phyloP scores from a whole-genome alignment of 1,140 invertebrate genomes.

The Trichonephila inaurata region DNA sequence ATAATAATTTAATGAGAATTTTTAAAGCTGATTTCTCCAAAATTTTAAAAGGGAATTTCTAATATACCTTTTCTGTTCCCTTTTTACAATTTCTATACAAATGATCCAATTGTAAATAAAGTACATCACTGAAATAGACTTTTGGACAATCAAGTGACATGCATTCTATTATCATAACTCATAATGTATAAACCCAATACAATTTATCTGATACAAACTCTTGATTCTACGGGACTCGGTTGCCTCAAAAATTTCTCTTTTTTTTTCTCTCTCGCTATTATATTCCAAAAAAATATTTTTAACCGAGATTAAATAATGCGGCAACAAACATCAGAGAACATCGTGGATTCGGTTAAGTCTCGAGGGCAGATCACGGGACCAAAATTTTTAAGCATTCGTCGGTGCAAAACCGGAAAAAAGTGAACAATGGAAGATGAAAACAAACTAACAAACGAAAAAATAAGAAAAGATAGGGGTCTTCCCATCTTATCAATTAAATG shows the following conservation, averaged over 20 bases:
- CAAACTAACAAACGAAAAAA: conserved; percentile 23
- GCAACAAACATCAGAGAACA: not conserved
- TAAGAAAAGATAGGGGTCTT: conserved; percentile 32
- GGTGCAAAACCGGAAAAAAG: not conserved
- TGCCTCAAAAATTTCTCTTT: too few species aligned
- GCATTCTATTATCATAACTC: too few species aligned
- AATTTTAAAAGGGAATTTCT: too few species aligned
- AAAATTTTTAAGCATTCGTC: not conserved
- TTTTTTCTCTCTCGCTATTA: not conserved
- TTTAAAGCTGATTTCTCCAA: too few species aligned
- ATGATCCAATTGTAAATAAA: too few species aligned
- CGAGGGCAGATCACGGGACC: not conserved
- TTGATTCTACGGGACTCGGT: not conserved
- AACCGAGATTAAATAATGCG: conserved; percentile 8
- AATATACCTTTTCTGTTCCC: too few species aligned
- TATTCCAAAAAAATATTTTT: not conserved
- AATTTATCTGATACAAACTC: not conserved
- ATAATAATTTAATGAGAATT: too few species aligned
- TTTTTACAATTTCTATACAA: too few species aligned
- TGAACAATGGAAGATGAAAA: conserved; percentile 23
- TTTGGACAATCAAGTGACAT: too few species aligned
- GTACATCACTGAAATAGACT: too few species aligned
- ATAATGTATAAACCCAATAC: too few species aligned
- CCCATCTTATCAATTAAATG: conserved; percentile 75
- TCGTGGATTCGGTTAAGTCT: not conserved